Evolutionary conservation across 2,888 invertebrate species (phyloP).

Genomic region (Lydus trimaculatus): DNA sequence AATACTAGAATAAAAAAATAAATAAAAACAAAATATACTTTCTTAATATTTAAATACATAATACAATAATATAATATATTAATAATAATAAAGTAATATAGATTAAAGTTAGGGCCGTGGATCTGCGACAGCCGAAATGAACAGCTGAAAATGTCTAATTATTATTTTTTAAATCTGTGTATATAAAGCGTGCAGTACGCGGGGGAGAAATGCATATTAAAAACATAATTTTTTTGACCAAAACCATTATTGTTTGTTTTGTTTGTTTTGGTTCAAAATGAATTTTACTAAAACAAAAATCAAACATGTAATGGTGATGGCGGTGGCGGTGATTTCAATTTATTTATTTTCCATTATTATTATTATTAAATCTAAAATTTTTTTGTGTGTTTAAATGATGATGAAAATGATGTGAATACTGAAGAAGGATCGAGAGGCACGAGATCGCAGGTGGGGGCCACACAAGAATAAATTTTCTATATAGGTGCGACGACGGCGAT

Average conservation of each 20-base stretch:
- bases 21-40: conserved; percentile 60
- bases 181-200: conserved; percentile 46
- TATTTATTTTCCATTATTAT: not conserved
- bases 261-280: too few relatives aligned
- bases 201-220: conserved; percentile 44
- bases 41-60: conserved; percentile 48
- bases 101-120: conserved; percentile 46
- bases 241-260: not conserved
- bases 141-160: conserved; percentile 24
- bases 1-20: conserved; percentile 60
- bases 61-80: conserved; percentile 30
- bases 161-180: conserved; percentile 36
- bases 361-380: not conserved
- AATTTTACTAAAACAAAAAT: not conserved
- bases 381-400: conserved; percentile 13
- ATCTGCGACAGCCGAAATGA: conserved; percentile 43
- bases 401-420: conserved; percentile 48
- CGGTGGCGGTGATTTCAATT: conserved; percentile 16
- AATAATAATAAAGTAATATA: conserved; percentile 49
- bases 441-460: conserved; percentile 53
- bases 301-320: conserved; percentile 11
- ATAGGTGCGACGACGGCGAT: conserved; percentile 17
- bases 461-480: conserved; percentile 35
- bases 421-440: conserved; percentile 55
- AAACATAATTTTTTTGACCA: conserved; percentile 13